A percentile compares a stretch with the other conserved stretches of the same genome.
phyloP scores from a whole-genome alignment of 2,888 invertebrate species.

The Papilio demoleus region DNA sequence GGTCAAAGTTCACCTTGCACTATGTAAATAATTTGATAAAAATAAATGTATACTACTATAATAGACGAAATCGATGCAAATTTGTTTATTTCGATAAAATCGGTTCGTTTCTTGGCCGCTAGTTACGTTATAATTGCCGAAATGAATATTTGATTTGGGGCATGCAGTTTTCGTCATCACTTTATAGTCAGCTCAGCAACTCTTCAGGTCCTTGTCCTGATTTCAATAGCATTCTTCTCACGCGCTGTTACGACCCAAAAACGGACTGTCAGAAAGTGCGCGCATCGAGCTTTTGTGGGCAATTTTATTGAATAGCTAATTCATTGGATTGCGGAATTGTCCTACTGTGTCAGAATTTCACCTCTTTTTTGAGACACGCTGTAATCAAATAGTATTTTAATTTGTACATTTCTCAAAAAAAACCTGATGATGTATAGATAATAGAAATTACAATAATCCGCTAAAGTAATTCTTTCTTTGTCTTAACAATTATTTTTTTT shows the following conservation, averaged over 20 bases:
- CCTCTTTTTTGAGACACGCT: constrained; percentile 53
- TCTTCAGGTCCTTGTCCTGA: constrained; percentile 57
- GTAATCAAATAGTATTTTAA: constrained; percentile 33
- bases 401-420: background rate
- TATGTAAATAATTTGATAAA: background rate
- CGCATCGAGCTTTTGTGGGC: constrained; percentile 51
- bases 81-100: constrained; percentile 1
- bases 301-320: constrained; percentile 55
- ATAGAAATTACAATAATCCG: background rate
- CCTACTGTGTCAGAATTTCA: constrained; percentile 61
- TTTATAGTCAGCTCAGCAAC: constrained; percentile 46
- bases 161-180: constrained; percentile 33
- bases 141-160: constrained; percentile 32
- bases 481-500: too few relatives aligned
- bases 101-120: constrained; percentile 4
- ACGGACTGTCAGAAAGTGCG: constrained; percentile 50
- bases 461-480: too few relatives aligned
- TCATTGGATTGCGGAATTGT: constrained; percentile 59
- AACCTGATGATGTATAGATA: background rate
- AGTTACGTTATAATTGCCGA: constrained; percentile 26
- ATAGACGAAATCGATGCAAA: background rate
- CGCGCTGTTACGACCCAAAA: constrained; percentile 65
- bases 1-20: constrained; percentile 10
- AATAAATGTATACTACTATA: background rate
- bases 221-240: constrained; percentile 60